These are phyloP conservation scores for Fratercula arctica DNA, from an alignment of 2,797 vertebrate genomes.

Conservation along the genomic window DNA sequence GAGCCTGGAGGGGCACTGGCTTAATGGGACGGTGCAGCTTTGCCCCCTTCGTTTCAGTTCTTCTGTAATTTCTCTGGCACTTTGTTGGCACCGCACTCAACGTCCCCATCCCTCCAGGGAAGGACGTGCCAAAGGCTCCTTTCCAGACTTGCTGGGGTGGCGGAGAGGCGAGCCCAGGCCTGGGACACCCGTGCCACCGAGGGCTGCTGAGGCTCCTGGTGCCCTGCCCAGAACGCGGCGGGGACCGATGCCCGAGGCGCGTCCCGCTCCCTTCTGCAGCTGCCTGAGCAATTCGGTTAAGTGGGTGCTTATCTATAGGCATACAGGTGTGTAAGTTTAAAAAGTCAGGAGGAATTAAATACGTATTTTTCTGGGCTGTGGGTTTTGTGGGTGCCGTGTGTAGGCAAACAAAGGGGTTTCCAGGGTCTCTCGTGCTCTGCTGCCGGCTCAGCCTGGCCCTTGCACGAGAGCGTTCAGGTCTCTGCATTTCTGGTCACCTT, in stretches of 20 bases:
- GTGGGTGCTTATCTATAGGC: neutral
- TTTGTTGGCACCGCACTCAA: accelerated
- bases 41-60: neutral
- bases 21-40: neutral
- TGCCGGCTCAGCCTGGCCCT: neutral
- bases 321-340: neutral
- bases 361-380: accelerated
- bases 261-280: neutral
- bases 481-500: slow-evolving; percentile 23
- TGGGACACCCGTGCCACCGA: neutral
- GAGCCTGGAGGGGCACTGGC: neutral
- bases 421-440: accelerated
- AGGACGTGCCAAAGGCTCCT: accelerated
- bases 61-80: neutral
- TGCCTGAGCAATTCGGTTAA: neutral
- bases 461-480: neutral
- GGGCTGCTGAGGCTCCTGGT: neutral
- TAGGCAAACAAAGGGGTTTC: neutral
- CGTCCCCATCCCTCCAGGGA: neutral
- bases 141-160: neutral
- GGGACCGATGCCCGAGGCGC: neutral
- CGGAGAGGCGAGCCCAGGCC: neutral
- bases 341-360: neutral
- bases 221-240: neutral
- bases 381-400: neutral